Conservation (phyloP, 2,888 invertebrate genomes). For the Polydesmus complanatus region DNA sequence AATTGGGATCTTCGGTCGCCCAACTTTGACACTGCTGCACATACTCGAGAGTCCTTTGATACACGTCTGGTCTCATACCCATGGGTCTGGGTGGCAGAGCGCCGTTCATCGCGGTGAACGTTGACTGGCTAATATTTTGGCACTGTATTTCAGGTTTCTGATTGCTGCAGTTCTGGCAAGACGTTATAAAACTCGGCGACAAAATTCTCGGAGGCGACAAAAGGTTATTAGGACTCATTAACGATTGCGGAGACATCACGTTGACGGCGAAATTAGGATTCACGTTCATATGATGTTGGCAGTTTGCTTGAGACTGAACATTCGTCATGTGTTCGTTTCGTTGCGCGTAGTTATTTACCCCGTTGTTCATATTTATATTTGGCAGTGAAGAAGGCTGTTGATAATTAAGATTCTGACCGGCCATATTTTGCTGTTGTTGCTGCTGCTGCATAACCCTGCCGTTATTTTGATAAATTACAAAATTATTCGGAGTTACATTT, state of each 20-base stretch:
- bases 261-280: background rate
- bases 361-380: background rate
- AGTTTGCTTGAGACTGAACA: background rate
- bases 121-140: constrained; percentile 51
- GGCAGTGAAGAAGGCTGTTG: background rate
- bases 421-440: background rate
- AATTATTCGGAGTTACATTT: background rate
- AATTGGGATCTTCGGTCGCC: constrained; percentile 10
- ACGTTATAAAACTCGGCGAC: constrained; percentile 1
- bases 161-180: constrained; percentile 24
- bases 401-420: background rate
- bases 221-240: background rate
- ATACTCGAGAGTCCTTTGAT: constrained; percentile 76
- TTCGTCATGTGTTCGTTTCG: background rate
- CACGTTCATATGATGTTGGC: background rate
- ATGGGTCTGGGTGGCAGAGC: constrained; percentile 22
- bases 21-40: constrained; percentile 60
- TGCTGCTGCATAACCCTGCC: no score
- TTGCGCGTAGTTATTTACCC: background rate
- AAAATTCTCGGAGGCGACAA: background rate
- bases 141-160: constrained; percentile 45
- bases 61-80: constrained; percentile 69
- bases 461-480: background rate
- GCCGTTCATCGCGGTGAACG: constrained; percentile 3
- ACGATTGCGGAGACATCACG: background rate